Evolutionary conservation across 64 coral and sea anemone species (phyloP).

Genomic region (Dendrophyllia cribrosa): DNA sequence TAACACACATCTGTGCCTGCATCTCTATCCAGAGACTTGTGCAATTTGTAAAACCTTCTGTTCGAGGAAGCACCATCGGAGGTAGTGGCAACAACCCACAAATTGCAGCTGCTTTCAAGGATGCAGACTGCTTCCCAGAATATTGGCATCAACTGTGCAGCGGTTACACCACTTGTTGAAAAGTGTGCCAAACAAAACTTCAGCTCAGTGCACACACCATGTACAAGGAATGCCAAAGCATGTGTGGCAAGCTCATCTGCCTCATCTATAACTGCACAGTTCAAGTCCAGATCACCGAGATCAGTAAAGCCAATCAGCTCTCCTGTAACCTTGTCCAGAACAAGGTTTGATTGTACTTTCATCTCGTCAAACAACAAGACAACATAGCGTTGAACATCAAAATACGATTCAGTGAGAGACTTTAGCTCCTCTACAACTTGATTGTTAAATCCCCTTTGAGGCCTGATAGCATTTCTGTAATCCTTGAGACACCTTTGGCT

Average conservation of each 20-base stretch:
- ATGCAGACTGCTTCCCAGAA: too few relatives aligned
- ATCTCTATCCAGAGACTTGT: neutral
- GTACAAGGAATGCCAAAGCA: neutral
- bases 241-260: neutral
- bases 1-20: neutral
- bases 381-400: slow-evolving; percentile 28
- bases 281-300: slow-evolving; percentile 7
- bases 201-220: too few relatives aligned
- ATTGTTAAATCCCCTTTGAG: slow-evolving; percentile 5
- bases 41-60: neutral
- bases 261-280: neutral
- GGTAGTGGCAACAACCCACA: neutral
- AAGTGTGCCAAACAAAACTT: neutral
- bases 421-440: slow-evolving; percentile 12
- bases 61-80: neutral
- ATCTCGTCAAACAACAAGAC: neutral
- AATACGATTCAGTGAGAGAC: neutral
- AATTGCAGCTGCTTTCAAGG: too few relatives aligned
- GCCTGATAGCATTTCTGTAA: neutral
- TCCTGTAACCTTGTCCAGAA: neutral
- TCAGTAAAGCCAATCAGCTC: neutral
- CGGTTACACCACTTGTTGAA: neutral
- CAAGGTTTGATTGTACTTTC: neutral
- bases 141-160: too few relatives aligned
- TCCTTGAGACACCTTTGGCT: slow-evolving; percentile 16